Base-by-base conservation (phyloP, 2,888 invertebrate genomes). In the Therioaphis trifolii region DNA sequence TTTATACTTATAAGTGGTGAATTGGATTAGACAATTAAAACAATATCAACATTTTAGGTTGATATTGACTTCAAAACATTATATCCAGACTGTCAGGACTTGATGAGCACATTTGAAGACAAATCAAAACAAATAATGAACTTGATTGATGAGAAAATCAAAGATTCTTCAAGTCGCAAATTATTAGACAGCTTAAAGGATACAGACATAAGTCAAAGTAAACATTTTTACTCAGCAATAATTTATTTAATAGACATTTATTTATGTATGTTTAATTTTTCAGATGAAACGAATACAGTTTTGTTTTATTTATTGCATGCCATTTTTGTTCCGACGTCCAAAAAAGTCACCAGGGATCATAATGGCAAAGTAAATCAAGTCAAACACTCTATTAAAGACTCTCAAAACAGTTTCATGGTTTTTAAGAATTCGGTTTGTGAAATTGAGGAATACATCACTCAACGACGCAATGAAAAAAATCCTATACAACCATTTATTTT, bases 21-120 rank as follows among this genome's bases (percentile, higher is more conserved):
- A n/a, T n/a, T n/a, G n/a, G n/a, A n/a, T n/a, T n/a, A n/a, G n/a
- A n/a, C n/a, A n/a, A n/a, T n/a, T n/a, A n/a, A n/a, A n/a, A n/a
- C n/a, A n/a, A n/a, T n/a, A n/a, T n/a, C n/a, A n/a, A 66, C 35
- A 35, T 69, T 49, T 49, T n/a, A 49, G 69, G 24, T 69, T 69
- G 69, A 71, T 71, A 71, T 71, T 71, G 46, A 69, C 14, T 71
- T 12, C 27, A 24, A 18, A 9, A 49, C 27, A 46, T 24, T 71
- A 4, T 49, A 71, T 4, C 71, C 49, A 18, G 12, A 18, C 15
- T 71, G 27, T 18, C 15, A n/a, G 40, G 35, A 66, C n/a, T 11
- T 66, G 7, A 35, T 35, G 18, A 35, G 35, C 35, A 4, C 35
- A 12, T 69, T 71, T 27, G 18, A 71, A 49, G 71, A 71, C 0